Evolutionary conservation across 2,797 vertebrate species (phyloP).

Genomic region (Aulostomus chinensis): DNA sequence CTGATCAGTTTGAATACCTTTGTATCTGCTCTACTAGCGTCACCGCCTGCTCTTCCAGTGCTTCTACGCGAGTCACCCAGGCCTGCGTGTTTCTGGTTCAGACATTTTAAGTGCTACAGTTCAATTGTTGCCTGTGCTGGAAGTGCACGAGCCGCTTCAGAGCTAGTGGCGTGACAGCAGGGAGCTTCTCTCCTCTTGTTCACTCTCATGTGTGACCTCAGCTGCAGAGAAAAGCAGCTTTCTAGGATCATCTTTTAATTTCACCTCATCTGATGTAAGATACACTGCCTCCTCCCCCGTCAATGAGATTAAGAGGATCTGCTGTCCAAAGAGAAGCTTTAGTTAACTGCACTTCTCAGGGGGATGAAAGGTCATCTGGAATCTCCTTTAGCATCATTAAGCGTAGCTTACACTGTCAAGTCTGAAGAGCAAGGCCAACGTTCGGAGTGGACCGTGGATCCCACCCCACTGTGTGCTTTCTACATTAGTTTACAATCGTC

Average conservation of each 20-base stretch:
- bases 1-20: too few species aligned
- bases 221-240: conserved; percentile 39
- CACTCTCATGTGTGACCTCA: conserved; percentile 19
- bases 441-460: conserved; percentile 9
- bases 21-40: too few species aligned
- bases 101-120: conserved; percentile 41
- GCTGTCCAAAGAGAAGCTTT: conserved; percentile 30
- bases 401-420: conserved; percentile 39
- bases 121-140: neutral
- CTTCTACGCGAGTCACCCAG: too few species aligned
- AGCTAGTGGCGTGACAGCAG: too few species aligned
- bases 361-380: conserved; percentile 35
- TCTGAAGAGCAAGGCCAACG: conserved; percentile 45
- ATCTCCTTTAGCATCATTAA: conserved; percentile 57
- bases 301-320: conserved; percentile 37
- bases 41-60: too few species aligned
- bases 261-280: conserved; percentile 26
- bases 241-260: conserved; percentile 41
- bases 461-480: conserved; percentile 47
- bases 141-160: neutral
- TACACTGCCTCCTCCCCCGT: conserved; percentile 5
- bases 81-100: too few species aligned
- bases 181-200: conserved; percentile 15
- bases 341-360: conserved; percentile 20
- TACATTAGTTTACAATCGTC: conserved; percentile 62